A percentile compares a stretch with the other conserved stretches of the same genome.
phyloP scores from a whole-genome alignment of 2,113 vertebrate species.

The Proterorhinus semilunaris region DNA sequence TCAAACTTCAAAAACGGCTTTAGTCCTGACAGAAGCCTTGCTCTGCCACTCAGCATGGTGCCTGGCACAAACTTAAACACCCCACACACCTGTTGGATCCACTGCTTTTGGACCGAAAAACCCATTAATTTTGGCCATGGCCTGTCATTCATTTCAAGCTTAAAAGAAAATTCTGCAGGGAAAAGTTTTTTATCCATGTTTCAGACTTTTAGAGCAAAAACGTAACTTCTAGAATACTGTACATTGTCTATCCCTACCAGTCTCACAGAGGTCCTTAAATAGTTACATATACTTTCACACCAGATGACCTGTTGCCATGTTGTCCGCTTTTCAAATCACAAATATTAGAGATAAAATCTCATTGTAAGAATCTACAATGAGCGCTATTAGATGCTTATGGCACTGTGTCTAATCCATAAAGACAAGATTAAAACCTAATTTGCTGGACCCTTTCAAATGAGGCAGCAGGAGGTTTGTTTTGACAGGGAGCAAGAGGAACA shows the following conservation, averaged over 20 bases:
- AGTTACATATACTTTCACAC: no score
- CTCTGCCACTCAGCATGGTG: conserved; percentile 1
- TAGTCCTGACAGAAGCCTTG: conserved; percentile 7
- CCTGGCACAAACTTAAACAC: neutral
- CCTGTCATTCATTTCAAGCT: conserved; percentile 1
- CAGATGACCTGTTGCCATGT: no score
- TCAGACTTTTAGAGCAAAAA: neutral
- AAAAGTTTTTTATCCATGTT: neutral
- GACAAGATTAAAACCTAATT: no score
- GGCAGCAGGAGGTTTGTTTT: no score
- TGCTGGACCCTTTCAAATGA: no score
- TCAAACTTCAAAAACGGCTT: conserved; percentile 4
- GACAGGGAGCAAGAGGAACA: no score
- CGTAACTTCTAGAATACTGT: neutral
- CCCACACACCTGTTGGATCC: neutral
- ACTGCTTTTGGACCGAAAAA: neutral
- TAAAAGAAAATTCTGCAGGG: neutral
- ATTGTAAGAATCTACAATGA: no score
- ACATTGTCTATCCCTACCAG: neutral
- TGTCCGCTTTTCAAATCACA: no score
- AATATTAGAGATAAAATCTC: no score
- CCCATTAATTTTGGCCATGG: neutral
- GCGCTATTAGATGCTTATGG: no score
- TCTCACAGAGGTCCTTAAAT: neutral
- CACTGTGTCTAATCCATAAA: no score